phyloP scores from a whole-genome alignment of 2,797 vertebrate species.

The Notamacropus eugenii region DNA sequence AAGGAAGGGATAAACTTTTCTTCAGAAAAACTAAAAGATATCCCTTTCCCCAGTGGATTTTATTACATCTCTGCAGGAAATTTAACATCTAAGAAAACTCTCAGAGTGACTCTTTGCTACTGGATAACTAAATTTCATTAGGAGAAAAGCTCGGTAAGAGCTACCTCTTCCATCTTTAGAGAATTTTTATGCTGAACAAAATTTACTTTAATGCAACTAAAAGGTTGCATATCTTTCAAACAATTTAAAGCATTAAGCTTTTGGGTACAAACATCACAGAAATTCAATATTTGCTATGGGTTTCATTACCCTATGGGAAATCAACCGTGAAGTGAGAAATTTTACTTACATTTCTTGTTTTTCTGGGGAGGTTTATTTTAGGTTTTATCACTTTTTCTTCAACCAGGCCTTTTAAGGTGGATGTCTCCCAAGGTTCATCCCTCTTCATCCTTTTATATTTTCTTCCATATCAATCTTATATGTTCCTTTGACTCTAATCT shows the following conservation, averaged over 20 bases:
- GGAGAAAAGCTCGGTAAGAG: background rate
- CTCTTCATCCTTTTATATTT: background rate
- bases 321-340: slow-evolving; percentile 3
- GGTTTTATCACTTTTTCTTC: background rate
- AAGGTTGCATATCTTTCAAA: background rate
- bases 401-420: background rate
- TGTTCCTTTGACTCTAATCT: background rate
- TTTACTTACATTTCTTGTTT: background rate
- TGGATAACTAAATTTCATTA: slow-evolving; percentile 1
- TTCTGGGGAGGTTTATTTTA: background rate
- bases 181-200: background rate
- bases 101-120: background rate
- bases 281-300: slow-evolving; percentile 4
- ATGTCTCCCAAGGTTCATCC: background rate
- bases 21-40: background rate
- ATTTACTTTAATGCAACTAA: background rate
- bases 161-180: background rate
- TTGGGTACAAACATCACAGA: background rate
- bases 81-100: background rate
- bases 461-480: background rate
- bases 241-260: background rate
- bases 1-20: background rate
- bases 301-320: background rate
- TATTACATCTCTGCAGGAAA: background rate
- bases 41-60: background rate